A percentile compares a stretch with the other conserved stretches of the same genome.
Evolutionary conservation across 2,888 invertebrate genomes (phyloP).

Genomic region (Rhimphoctona megacephalus): DNA sequence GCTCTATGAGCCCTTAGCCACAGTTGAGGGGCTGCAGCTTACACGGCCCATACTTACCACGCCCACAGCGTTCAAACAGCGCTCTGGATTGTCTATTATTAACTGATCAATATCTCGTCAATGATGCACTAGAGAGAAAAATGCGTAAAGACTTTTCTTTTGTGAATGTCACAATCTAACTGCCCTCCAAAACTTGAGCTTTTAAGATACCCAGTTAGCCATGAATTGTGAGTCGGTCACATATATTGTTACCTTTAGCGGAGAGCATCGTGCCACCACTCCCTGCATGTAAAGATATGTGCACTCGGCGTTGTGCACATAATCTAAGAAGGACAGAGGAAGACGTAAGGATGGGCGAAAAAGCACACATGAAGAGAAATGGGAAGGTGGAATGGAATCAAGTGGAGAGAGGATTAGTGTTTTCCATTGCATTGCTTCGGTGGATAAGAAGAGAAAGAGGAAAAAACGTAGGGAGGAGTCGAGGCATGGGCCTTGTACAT

Average conservation of each 20-base stretch:
- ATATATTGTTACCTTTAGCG: slow-evolving; percentile 31
- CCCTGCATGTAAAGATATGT: slow-evolving; percentile 37
- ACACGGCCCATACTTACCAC: not conserved
- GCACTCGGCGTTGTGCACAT: not conserved
- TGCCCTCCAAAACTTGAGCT: not conserved
- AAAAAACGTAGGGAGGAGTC: slow-evolving; percentile 19
- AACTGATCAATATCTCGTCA: not conserved
- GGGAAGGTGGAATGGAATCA: slow-evolving; percentile 35
- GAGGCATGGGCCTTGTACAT: slow-evolving; percentile 50
- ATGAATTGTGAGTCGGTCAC: slow-evolving; percentile 29
- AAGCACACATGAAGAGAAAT: slow-evolving; percentile 13
- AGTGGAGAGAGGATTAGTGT: slow-evolving; percentile 65
- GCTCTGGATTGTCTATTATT: not conserved
- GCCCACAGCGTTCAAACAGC: not conserved
- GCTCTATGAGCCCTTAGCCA: not conserved
- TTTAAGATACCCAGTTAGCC: not conserved
- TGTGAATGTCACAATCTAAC: not conserved
- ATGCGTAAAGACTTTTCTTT: not conserved
- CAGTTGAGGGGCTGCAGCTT: not conserved
- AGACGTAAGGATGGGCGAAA: slow-evolving; percentile 1
- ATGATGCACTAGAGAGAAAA: not conserved
- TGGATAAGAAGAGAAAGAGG: slow-evolving; percentile 9
- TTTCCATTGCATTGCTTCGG: slow-evolving; percentile 53
- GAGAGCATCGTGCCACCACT: slow-evolving; percentile 28
- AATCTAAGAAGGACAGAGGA: slow-evolving; percentile 2